Conservation (phyloP, 23 tunicate species). For the Aplidium turbinatum region DNA sequence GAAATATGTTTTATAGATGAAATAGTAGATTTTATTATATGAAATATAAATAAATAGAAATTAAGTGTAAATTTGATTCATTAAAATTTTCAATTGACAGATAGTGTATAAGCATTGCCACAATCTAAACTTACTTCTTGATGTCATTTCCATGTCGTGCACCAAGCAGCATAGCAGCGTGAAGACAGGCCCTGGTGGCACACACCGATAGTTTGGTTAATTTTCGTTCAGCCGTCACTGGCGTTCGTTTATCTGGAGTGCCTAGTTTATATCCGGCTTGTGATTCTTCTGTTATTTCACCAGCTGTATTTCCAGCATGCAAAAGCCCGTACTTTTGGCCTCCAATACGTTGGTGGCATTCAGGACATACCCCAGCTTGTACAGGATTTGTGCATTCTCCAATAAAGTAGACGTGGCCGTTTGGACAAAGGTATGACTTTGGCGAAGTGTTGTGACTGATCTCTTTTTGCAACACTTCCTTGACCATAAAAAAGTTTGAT, state of each 20-base stretch:
- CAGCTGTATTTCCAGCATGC: constrained; percentile 48
- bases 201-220: constrained; percentile 32
- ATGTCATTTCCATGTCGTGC: constrained; percentile 4
- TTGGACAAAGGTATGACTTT: constrained; percentile 59
- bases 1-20: too few species aligned
- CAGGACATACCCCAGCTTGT: constrained; percentile 45
- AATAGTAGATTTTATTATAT: too few species aligned
- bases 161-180: background rate
- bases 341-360: constrained; percentile 53
- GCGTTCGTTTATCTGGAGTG: background rate
- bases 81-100: too few species aligned
- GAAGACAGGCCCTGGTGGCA: constrained; percentile 29
- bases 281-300: constrained; percentile 27
- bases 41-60: too few species aligned
- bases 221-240: constrained; percentile 22
- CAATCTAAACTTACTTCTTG: constrained; percentile 20
- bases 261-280: constrained; percentile 60
- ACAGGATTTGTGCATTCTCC: constrained; percentile 72
- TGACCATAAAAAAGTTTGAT: constrained; percentile 36
- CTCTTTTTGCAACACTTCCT: constrained; percentile 32
- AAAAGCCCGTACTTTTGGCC: constrained; percentile 28
- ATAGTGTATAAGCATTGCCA: too few species aligned
- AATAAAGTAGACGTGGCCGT: constrained; percentile 63
- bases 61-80: too few species aligned
- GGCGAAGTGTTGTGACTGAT: constrained; percentile 4